phyloP scores from a whole-genome alignment of 2,797 vertebrate species.

The Thaleichthys pacificus region DNA sequence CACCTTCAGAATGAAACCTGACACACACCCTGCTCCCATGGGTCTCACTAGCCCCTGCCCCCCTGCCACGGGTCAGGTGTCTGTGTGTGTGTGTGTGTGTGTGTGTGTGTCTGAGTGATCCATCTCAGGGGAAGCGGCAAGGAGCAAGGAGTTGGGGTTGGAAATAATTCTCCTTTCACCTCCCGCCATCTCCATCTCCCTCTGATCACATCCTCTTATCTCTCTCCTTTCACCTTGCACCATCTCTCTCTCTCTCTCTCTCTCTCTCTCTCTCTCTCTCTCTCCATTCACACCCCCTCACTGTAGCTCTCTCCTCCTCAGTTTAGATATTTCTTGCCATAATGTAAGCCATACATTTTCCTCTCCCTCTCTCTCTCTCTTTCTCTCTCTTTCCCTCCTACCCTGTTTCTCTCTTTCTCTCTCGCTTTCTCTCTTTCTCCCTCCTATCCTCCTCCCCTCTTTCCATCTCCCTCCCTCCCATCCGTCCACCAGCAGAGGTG shows the following conservation, averaged over 20 bases:
- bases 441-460: not conserved
- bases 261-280: slow-evolving; percentile 11
- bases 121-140: slow-evolving; percentile 11
- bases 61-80: slow-evolving; percentile 27
- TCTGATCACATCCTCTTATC: slow-evolving; percentile 31
- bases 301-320: not conserved
- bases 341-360: slow-evolving; percentile 21
- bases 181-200: slow-evolving; percentile 53
- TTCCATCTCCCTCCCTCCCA: not conserved
- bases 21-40: slow-evolving; percentile 24
- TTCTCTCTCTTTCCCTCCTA: not conserved
- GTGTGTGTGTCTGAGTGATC: slow-evolving; percentile 11
- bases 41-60: slow-evolving; percentile 14
- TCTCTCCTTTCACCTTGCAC: slow-evolving; percentile 23
- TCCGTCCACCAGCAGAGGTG: no score
- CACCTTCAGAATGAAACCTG: slow-evolving; percentile 36
- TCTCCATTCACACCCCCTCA: slow-evolving; percentile 10
- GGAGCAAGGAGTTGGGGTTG: slow-evolving; percentile 20
- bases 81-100: slow-evolving; percentile 12
- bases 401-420: not conserved
- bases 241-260: slow-evolving; percentile 6
- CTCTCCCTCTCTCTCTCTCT: slow-evolving; percentile 14
- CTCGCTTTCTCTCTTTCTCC: not conserved
- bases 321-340: slow-evolving; percentile 1
- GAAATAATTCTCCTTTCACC: slow-evolving; percentile 60